Conservation (phyloP, 2,888 invertebrate species). For the Pristionchus japonicus region DNA sequence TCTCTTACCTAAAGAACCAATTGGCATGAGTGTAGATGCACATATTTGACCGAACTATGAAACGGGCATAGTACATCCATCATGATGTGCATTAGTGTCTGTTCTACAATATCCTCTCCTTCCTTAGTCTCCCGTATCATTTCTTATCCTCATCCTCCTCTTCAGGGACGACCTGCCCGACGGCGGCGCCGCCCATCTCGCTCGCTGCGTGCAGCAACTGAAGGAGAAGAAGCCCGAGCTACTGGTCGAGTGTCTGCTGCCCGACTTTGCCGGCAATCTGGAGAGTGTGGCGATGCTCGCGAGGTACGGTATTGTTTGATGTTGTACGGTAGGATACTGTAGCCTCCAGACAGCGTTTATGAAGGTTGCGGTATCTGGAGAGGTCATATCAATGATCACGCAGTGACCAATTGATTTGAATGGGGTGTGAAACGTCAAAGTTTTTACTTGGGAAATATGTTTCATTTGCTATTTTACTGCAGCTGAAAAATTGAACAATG, state of each 20-base stretch:
- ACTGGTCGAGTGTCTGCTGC: conserved; percentile 94
- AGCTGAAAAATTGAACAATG: too few relatives aligned
- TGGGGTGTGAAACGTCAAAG: neutral
- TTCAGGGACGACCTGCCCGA: conserved; percentile 88
- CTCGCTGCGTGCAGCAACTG: conserved; percentile 89
- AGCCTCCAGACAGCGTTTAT: too few relatives aligned
- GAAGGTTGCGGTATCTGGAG: neutral
- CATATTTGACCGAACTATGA: too few relatives aligned
- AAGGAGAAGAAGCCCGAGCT: conserved; percentile 86
- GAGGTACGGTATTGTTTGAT: too few relatives aligned
- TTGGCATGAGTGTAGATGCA: neutral
- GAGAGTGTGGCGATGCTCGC: conserved; percentile 80
- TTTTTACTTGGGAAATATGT: neutral
- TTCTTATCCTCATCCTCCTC: neutral
- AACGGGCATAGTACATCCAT: neutral
- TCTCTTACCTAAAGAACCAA: too few relatives aligned
- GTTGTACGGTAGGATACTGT: neutral
- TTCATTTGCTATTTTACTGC: too few relatives aligned
- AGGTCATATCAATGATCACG: neutral
- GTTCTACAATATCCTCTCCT: too few relatives aligned
- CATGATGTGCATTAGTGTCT: neutral
- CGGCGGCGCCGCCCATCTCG: conserved; percentile 93
- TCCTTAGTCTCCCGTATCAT: too few relatives aligned
- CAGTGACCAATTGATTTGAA: neutral
- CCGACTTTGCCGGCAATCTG: conserved; percentile 91